Conservation (phyloP, 2,797 vertebrate genomes). For the Brotogeris chrysoptera region DNA sequence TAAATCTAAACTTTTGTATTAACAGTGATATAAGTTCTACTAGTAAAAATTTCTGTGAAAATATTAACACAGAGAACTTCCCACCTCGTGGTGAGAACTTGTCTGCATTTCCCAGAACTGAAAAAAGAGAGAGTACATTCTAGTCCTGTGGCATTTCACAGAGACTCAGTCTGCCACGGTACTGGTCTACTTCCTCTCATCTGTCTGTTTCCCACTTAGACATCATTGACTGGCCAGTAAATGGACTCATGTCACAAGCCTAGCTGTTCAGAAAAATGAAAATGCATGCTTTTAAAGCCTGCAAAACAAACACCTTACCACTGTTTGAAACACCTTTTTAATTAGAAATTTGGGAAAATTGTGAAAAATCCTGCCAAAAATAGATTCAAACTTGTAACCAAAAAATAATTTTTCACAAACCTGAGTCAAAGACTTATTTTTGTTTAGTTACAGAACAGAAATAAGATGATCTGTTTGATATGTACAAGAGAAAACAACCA, state of each 20-base stretch:
- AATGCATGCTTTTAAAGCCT: not conserved
- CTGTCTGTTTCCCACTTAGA: not conserved
- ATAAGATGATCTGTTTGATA: fast-evolving
- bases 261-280: not conserved
- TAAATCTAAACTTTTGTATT: not conserved
- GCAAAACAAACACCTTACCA: not conserved
- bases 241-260: not conserved
- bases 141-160: not conserved
- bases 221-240: not conserved
- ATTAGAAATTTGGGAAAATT: not conserved
- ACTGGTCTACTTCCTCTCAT: not conserved
- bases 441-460: not conserved
- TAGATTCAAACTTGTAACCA: not conserved
- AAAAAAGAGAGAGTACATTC: not conserved
- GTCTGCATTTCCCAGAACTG: not conserved
- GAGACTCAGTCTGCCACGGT: not conserved
- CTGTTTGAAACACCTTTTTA: not conserved
- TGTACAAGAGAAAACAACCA: not conserved
- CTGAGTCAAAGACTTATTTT: not conserved
- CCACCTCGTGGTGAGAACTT: not conserved
- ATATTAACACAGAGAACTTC: not conserved
- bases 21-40: not conserved
- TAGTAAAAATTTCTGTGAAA: not conserved
- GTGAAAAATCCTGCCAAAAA: not conserved
- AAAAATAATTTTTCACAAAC: not conserved